Conservation (phyloP, 2,888 invertebrate genomes). For the Synanthedon vespiformis region DNA sequence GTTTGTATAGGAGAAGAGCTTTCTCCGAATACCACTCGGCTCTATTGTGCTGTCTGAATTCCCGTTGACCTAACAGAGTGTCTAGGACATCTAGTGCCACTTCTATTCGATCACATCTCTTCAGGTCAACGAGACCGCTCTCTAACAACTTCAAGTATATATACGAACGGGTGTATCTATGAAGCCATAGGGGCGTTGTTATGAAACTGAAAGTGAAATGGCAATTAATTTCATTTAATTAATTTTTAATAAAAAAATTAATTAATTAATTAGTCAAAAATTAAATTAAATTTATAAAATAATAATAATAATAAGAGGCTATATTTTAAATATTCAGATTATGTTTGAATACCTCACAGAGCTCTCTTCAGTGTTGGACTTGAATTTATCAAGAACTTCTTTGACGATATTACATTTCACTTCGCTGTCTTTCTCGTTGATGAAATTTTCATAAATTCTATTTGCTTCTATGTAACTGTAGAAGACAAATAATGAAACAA, state of each 20-base stretch:
- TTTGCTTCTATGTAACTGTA: constrained; percentile 41
- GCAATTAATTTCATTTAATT: no score
- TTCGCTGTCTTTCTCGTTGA: constrained; percentile 15
- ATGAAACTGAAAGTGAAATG: constrained; percentile 24
- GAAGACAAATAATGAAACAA: no score
- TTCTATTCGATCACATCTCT: constrained; percentile 28
- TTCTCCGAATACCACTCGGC: constrained; percentile 72
- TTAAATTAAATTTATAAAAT: no score
- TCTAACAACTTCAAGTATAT: constrained; percentile 48
- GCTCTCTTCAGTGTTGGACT: background rate
- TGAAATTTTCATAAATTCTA: constrained; percentile 34
- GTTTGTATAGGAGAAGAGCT: constrained; percentile 70
- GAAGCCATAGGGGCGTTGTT: constrained; percentile 61
- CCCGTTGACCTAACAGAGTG: constrained; percentile 57
- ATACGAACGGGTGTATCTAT: constrained; percentile 69
- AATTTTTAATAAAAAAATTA: no score
- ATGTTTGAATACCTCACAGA: background rate
- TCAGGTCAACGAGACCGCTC: constrained; percentile 42
- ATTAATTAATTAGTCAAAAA: no score
- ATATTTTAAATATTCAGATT: no score
- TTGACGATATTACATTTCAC: constrained; percentile 25
- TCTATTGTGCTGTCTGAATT: constrained; percentile 53
- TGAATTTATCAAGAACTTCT: constrained; percentile 14
- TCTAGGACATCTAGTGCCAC: constrained; percentile 65
- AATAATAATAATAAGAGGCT: no score